These are phyloP conservation scores for Hemiscyllium ocellatum DNA, from an alignment of 2,113 vertebrate species.

Conservation along the genomic window DNA sequence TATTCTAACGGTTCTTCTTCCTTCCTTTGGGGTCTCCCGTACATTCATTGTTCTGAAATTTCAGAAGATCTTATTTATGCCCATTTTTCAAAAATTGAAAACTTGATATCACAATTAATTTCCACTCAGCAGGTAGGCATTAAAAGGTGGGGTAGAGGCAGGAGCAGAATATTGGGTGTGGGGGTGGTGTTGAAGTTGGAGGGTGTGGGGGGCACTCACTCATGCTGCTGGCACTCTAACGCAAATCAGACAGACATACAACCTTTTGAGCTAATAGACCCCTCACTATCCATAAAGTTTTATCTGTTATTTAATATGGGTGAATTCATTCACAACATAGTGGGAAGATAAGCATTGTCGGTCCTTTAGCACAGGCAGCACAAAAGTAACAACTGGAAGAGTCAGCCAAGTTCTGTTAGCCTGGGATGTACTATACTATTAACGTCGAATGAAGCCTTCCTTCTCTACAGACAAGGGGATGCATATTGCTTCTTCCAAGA, in stretches of 20 bases:
- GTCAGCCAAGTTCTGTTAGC: not conserved
- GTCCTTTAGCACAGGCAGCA: not conserved
- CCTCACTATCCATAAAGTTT: not conserved
- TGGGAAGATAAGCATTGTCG: not conserved
- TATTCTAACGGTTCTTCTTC: not conserved
- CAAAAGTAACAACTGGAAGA: not conserved
- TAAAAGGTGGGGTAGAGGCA: too few relatives aligned
- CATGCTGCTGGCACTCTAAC: too few relatives aligned
- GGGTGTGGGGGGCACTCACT: too few relatives aligned
- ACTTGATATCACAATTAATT: not conserved
- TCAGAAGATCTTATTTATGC: not conserved
- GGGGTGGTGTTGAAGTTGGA: too few relatives aligned
- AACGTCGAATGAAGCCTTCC: not conserved
- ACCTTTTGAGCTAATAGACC: too few relatives aligned
- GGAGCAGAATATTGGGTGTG: too few relatives aligned
- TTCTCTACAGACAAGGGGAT: not conserved
- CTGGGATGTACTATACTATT: not conserved
- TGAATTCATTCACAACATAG: not conserved
- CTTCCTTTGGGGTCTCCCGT: not conserved
- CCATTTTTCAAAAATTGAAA: not conserved
- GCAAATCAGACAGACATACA: too few relatives aligned
- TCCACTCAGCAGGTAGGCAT: not conserved
- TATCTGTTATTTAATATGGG: not conserved
- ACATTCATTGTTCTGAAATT: constrained; percentile 16
- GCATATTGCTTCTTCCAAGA: not conserved